phyloP scores from a whole-genome alignment of 2,888 invertebrate genomes.

The Malacosoma neustria region DNA sequence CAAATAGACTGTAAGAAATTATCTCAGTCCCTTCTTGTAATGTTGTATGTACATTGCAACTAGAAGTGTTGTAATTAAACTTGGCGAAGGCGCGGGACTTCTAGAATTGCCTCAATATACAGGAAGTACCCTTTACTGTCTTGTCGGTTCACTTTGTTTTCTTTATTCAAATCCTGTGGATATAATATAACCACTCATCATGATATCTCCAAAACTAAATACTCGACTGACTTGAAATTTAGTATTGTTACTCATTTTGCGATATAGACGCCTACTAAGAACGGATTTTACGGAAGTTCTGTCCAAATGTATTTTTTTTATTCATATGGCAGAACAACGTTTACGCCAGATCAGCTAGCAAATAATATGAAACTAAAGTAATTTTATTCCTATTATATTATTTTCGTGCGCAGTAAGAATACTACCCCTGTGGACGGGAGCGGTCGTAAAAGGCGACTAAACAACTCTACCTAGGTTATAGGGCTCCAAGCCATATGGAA shows the following conservation, averaged over 20 bases:
- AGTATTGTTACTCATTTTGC: too few species aligned
- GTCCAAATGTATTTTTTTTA: too few species aligned
- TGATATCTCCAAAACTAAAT: too few species aligned
- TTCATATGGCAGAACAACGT: too few species aligned
- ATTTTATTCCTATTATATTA: too few species aligned
- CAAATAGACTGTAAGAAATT: constrained; percentile 59
- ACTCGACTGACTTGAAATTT: too few species aligned
- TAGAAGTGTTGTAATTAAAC: constrained; percentile 60
- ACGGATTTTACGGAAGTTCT: too few species aligned
- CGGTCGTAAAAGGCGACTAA: background rate
- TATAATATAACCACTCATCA: too few species aligned
- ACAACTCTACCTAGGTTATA: background rate
- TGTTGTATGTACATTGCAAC: constrained; percentile 27
- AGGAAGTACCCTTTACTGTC: too few species aligned
- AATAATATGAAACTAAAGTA: too few species aligned
- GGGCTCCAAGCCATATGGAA: background rate
- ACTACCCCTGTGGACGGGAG: background rate
- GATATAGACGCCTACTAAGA: too few species aligned
- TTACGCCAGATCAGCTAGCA: too few species aligned
- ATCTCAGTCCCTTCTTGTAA: constrained; percentile 38
- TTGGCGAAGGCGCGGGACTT: constrained; percentile 19
- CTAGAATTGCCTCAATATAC: constrained; percentile 7
- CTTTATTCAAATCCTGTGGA: constrained; percentile 15
- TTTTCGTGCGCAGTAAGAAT: background rate
- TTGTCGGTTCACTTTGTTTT: constrained; percentile 3